phyloP scores from a whole-genome alignment of 2,888 invertebrate species.

The Pherbina coryleti region DNA sequence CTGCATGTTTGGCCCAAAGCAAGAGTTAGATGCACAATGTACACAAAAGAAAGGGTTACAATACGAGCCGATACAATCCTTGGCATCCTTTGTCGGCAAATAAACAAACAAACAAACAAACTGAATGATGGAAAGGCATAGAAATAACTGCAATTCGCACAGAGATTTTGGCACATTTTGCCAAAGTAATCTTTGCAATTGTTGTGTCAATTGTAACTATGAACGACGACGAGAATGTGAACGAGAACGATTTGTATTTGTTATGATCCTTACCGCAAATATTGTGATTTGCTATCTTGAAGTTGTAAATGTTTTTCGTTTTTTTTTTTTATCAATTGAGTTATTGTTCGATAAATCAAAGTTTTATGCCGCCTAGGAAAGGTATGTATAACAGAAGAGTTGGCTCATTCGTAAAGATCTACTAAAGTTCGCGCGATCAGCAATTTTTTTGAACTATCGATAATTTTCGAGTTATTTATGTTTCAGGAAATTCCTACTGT shows the following conservation, averaged over 20 bases:
- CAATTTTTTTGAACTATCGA: too few relatives aligned
- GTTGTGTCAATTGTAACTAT: not conserved
- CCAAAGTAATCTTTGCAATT: not conserved
- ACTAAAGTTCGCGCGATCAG: too few relatives aligned
- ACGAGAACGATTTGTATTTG: not conserved
- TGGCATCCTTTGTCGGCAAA: not conserved
- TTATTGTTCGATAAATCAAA: not conserved
- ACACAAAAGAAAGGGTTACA: not conserved
- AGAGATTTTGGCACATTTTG: not conserved
- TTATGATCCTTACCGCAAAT: constrained; percentile 9
- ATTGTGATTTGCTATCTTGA: not conserved
- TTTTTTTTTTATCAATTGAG: not conserved
- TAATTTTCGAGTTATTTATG: too few relatives aligned
- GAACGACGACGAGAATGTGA: not conserved
- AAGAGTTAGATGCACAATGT: too few relatives aligned
- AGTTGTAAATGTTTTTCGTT: not conserved
- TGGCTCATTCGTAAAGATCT: too few relatives aligned
- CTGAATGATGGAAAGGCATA: not conserved
- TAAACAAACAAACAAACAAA: not conserved
- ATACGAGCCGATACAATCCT: too few relatives aligned
- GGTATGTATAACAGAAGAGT: not conserved
- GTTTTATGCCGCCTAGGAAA: not conserved
- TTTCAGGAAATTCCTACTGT: too few relatives aligned
- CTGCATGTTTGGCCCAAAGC: too few relatives aligned
- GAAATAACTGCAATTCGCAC: not conserved